phyloP scores from a whole-genome alignment of 1,140 invertebrate genomes.

The Drosophila watanabei region DNA sequence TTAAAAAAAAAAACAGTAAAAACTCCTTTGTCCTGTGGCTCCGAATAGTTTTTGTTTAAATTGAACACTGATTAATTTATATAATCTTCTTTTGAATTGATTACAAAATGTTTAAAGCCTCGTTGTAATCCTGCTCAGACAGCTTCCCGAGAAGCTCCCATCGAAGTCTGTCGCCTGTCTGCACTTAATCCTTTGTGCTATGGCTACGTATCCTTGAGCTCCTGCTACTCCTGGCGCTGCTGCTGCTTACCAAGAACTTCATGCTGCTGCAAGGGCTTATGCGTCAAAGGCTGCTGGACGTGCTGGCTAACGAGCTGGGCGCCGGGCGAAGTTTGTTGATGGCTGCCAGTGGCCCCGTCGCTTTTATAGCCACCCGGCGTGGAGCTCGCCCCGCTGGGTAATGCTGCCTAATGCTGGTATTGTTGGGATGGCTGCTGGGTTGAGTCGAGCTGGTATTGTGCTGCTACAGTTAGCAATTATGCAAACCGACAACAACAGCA shows the following conservation, averaged over 20 bases:
- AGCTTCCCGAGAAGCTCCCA: not conserved
- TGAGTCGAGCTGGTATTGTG: conserved; percentile 44
- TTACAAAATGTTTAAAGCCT: not conserved
- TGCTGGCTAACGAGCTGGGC: conserved; percentile 34
- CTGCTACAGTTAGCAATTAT: conserved; percentile 80
- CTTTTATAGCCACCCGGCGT: conserved; percentile 62
- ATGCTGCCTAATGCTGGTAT: conserved; percentile 1
- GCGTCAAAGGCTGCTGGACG: conserved; percentile 12
- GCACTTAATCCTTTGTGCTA: conserved; percentile 18
- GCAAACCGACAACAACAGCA: conserved; percentile 55
- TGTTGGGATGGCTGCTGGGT: conserved; percentile 9
- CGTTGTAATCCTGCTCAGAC: not conserved
- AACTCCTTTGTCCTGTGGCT: not conserved
- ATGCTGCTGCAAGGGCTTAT: conserved; percentile 35
- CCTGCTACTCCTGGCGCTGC: not conserved
- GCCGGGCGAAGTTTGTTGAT: conserved; percentile 61
- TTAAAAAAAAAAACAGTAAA: not conserved
- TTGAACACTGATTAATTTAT: not conserved
- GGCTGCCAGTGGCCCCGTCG: conserved; percentile 37
- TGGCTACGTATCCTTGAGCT: conserved; percentile 10
- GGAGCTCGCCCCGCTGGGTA: conserved; percentile 2
- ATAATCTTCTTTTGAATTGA: not conserved
- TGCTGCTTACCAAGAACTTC: conserved; percentile 70
- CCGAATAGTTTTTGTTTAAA: no score
- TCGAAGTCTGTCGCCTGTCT: not conserved